Conservation (phyloP, 2,797 vertebrate species). For the Coranthus polyacanthus region DNA sequence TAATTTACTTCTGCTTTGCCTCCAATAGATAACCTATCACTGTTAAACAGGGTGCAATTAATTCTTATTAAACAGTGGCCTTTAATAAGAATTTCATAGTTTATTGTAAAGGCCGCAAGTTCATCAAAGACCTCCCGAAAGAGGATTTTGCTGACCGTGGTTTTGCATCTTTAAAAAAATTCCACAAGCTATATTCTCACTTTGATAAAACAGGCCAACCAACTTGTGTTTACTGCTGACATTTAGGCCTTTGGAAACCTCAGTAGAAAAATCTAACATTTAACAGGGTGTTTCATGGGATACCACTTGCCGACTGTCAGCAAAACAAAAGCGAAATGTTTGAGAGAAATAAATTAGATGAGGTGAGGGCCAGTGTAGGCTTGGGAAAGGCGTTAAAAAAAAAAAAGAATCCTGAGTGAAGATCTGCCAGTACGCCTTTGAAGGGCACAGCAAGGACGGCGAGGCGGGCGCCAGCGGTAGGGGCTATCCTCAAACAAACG, state of each 20-base stretch:
- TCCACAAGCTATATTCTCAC: neutral
- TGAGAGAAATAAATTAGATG: constrained; percentile 28
- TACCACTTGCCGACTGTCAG: constrained; percentile 5
- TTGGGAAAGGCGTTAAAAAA: constrained; percentile 23
- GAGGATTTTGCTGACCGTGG: neutral
- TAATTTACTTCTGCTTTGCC: constrained; percentile 27
- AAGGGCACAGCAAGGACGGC: constrained; percentile 81
- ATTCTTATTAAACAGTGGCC: constrained; percentile 45
- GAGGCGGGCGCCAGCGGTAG: constrained; percentile 60
- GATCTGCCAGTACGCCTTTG: constrained; percentile 73
- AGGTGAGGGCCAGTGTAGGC: constrained; percentile 8
- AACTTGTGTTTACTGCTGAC: constrained; percentile 18
- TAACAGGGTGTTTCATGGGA: constrained; percentile 5
- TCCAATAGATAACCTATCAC: constrained; percentile 35
- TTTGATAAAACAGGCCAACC: constrained; percentile 12
- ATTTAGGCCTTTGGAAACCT: constrained; percentile 13
- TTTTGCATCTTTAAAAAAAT: constrained; percentile 8
- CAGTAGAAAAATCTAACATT: constrained; percentile 26
- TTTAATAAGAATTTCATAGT: constrained; percentile 32
- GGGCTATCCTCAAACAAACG: constrained; percentile 78
- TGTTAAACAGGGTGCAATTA: constrained; percentile 4
- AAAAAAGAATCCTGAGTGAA: constrained; percentile 68
- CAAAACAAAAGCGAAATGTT: constrained; percentile 39
- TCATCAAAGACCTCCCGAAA: constrained; percentile 7
- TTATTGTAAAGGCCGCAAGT: constrained; percentile 43